Conservation (phyloP, 1,140 invertebrate species). For the Chelonus insularis region DNA sequence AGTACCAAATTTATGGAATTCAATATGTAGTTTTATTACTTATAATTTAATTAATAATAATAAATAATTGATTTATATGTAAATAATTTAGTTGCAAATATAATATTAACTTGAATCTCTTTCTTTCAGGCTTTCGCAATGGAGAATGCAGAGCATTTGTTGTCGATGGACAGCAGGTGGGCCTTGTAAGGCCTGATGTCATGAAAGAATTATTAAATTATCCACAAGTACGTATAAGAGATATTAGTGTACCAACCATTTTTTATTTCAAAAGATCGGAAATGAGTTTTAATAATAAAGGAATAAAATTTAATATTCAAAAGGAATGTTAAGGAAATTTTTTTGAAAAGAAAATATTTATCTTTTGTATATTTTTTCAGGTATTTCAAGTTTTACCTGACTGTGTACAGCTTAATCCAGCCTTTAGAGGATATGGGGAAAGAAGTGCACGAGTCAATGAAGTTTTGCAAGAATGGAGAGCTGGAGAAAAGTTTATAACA, state of each 20-base stretch:
- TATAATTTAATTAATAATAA: too few relatives aligned
- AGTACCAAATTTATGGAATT: too few relatives aligned
- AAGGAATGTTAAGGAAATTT: too few relatives aligned
- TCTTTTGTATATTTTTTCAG: slow-evolving; percentile 53
- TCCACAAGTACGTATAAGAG: slow-evolving; percentile 76
- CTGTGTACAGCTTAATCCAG: slow-evolving; percentile 80
- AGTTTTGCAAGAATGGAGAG: slow-evolving; percentile 74
- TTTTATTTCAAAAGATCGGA: too few relatives aligned
- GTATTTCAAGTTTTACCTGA: slow-evolving; percentile 72
- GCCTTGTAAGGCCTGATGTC: slow-evolving; percentile 81
- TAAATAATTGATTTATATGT: too few relatives aligned
- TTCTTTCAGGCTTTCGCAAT: slow-evolving; percentile 69
- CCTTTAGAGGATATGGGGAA: slow-evolving; percentile 80
- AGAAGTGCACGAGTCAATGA: slow-evolving; percentile 77
- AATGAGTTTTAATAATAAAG: too few relatives aligned
- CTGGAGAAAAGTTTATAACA: slow-evolving; percentile 66
- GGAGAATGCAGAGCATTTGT: slow-evolving; percentile 83
- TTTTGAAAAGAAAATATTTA: too few relatives aligned
- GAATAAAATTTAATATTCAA: too few relatives aligned
- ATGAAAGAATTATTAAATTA: slow-evolving; percentile 77
- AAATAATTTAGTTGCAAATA: too few relatives aligned
- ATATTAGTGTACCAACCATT: too few relatives aligned
- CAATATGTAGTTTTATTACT: too few relatives aligned
- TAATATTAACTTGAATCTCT: too few relatives aligned
- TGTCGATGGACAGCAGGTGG: slow-evolving; percentile 85